Evolutionary conservation across 2,797 vertebrate genomes (phyloP).

Genomic region (Yasuhikotakia modesta): DNA sequence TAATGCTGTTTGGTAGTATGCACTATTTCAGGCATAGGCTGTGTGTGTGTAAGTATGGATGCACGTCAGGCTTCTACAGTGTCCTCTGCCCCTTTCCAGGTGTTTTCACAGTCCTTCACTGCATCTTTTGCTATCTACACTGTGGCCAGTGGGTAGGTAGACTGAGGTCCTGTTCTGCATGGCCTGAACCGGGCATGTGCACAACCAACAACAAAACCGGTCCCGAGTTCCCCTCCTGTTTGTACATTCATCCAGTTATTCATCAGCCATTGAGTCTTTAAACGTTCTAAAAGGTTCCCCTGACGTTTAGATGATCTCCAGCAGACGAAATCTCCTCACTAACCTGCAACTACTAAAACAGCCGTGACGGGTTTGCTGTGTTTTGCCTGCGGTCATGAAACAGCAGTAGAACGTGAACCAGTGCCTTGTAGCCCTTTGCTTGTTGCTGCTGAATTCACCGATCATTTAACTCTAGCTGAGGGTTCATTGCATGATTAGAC

Average conservation of each 20-base stretch:
- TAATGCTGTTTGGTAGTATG: constrained; percentile 6
- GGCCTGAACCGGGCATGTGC: constrained; percentile 78
- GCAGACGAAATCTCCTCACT: neutral
- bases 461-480: constrained; percentile 41
- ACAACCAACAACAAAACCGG: constrained; percentile 63
- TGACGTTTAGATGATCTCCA: constrained; percentile 19
- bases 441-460: constrained; percentile 51
- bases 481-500: constrained; percentile 72
- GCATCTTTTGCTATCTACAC: constrained; percentile 83
- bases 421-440: constrained; percentile 64
- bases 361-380: constrained; percentile 21
- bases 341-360: constrained; percentile 38
- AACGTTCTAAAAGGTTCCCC: constrained; percentile 19
- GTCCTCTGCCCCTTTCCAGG: constrained; percentile 80
- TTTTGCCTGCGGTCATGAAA: constrained; percentile 47
- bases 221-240: constrained; percentile 54
- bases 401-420: constrained; percentile 58
- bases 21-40: constrained; percentile 24
- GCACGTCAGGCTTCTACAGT: constrained; percentile 63
- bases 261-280: constrained; percentile 29
- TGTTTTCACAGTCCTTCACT: constrained; percentile 85
- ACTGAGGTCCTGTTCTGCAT: constrained; percentile 76
- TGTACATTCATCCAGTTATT: constrained; percentile 43
- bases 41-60: constrained; percentile 13
- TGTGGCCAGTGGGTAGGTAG: constrained; percentile 83